Evolutionary conservation across 2,113 vertebrate genomes (phyloP), one percentile per base, ranked within the genome.

Genomic region (Antechinus stuartii): DNA sequence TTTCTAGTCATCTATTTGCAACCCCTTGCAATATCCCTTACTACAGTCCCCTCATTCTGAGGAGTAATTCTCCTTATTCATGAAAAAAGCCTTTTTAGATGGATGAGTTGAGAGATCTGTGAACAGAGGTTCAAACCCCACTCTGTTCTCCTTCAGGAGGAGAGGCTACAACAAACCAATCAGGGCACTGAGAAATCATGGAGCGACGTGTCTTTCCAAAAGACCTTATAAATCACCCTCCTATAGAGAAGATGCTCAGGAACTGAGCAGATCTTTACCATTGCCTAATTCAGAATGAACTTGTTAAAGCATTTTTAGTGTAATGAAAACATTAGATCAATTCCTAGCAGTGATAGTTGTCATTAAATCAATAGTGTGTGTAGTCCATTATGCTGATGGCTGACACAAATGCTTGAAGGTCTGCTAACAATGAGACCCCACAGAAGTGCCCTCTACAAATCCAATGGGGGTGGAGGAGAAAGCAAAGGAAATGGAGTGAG

Each of bases 301-400:
- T 98, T 98, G 98, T 98, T 98, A 98, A 98, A 97, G 97, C 96
- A 93, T 98, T 98, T 98, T 98, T 98, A 97, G 98, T 97, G 97
- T 98, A 97, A 98, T 98, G 98, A 98, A 98, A 98, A 98, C 98
- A 97, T 98, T 97, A 96, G 97, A 97, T 98, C 98, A 94, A 97
- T 98, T 97, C 97, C 95, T 96, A 0, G 46, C 94, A 56, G 97
- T 95, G 97, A 96, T 68, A n/a, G 94, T 90, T 98, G 98, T 98
- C 98, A 98, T 98, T 98, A 98, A 98, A 98, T 98, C 98, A 98
- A 98, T 98, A 98, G 95, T 0, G 68, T 68, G 57, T n/a, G 95
- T 68, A 47, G 96, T 97, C 97, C 96, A 53, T 97, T 98, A 94
- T 0, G 55, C 97, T 92, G 97, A 97, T 95, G 94, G 97, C 98